These are phyloP conservation scores for Rissa tridactyla DNA, from an alignment of 2,113 vertebrate species.

Conservation along the genomic window DNA sequence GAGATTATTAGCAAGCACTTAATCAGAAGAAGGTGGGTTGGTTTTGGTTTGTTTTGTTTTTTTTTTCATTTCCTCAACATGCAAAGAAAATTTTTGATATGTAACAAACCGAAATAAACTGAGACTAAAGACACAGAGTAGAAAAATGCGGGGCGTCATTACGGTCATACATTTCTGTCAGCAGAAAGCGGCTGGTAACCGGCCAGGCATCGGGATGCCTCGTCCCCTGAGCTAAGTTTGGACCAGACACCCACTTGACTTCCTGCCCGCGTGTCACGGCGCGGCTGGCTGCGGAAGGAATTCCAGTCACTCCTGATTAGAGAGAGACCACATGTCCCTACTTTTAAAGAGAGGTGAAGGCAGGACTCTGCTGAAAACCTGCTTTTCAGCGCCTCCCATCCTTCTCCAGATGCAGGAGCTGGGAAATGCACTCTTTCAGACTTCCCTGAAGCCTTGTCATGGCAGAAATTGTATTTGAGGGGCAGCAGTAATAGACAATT, in stretches of 20 bases:
- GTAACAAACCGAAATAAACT: not conserved
- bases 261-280: not conserved
- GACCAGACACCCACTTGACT: slow-evolving; percentile 27
- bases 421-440: not conserved
- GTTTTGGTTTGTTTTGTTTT: not conserved
- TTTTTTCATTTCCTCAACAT: not conserved
- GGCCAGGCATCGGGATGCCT: slow-evolving; percentile 19
- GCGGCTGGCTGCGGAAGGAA: not conserved
- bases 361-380: not conserved
- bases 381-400: not conserved
- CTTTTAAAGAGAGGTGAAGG: not conserved
- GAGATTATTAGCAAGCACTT: not conserved
- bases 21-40: not conserved
- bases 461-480: not conserved
- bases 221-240: slow-evolving; percentile 6
- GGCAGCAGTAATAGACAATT: not conserved
- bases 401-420: not conserved
- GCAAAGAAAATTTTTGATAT: not conserved
- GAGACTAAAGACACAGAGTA: not conserved
- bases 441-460: not conserved
- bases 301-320: not conserved
- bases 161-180: not conserved
- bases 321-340: not conserved
- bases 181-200: not conserved
- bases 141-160: not conserved